Base-by-base conservation (phyloP, 2,888 invertebrate genomes). In the Hetaerina titia region DNA sequence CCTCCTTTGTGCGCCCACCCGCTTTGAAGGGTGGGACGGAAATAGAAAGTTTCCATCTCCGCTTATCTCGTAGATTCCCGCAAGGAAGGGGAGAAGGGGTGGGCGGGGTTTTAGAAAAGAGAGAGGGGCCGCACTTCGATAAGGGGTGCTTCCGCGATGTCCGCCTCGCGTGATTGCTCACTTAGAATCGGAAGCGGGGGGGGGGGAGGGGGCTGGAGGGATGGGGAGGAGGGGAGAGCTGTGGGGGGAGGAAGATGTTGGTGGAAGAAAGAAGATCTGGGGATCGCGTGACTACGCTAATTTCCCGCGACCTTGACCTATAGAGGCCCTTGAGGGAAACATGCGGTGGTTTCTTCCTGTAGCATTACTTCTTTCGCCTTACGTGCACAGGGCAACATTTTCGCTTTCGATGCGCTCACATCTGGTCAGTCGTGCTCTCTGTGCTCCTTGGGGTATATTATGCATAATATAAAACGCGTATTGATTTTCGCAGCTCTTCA, bases 241-340 rank as follows among this genome's bases (percentile, higher is more conserved):
- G n/a, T n/a, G n/a, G 69, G 17, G 17, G 22, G 69, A 69, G 69
- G 69, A 22, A 22, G 69, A 25, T 9, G 89, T n/a, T n/a, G n/a
- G n/a, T n/a, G n/a, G n/a, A 45, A 31, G 31, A 81, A 81, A 81
- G 81, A 81, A 81, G 81, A 81, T 25, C 81, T 31, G 31, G 31
- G 81, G 25, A 81, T 92, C 69, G 69, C 69, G 69, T 92, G 92
- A 92, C 92, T 56, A 69, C 92, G n/a, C 81, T 81, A 31, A 81
- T 81, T 45, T 56, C 69, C 74, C 56, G 17, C 56, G 64, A 64
- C 92, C 92, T 92, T 92, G 92, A 92, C 92, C 92, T 64, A 74
- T 31, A 64, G 11, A 4, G 81, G 25, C 81, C 81, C 56, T 64
- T 22, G 56, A 92, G n/a, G 92, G n/a, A 57, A 9, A 11, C 22